A percentile compares a stretch with the other conserved stretches of the same genome.
phyloP scores from a whole-genome alignment of 2,888 invertebrate species.

The Tinea pellionella region DNA sequence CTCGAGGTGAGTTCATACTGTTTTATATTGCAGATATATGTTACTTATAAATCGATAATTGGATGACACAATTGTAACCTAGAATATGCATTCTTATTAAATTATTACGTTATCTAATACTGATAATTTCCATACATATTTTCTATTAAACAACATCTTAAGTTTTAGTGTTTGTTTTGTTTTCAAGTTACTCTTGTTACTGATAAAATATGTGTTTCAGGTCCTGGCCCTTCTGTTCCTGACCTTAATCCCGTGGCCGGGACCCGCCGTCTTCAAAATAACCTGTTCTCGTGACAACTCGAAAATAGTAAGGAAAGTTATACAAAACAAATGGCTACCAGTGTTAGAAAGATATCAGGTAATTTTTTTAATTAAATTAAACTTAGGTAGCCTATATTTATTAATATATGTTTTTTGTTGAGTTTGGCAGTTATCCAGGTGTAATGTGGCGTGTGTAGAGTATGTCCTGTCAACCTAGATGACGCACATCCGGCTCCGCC shows the following conservation, averaged over 20 bases:
- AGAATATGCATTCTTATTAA: conserved; percentile 22
- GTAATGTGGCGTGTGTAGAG: no score
- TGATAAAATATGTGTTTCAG: conserved; percentile 49
- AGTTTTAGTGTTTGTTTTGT: no score
- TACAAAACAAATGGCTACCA: conserved; percentile 92
- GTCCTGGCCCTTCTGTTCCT: conserved; percentile 84
- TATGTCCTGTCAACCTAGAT: no score
- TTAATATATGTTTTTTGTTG: no score
- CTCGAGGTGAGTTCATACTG: conserved; percentile 77
- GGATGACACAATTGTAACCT: conserved; percentile 53
- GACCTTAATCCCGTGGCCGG: conserved; percentile 89
- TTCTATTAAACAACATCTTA: no score
- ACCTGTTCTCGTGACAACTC: conserved; percentile 91
- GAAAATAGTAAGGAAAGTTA: conserved; percentile 86
- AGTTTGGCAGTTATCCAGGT: no score
- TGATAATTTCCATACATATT: no score
- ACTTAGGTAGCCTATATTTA: no score
- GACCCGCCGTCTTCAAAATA: conserved; percentile 86
- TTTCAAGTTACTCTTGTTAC: no score
- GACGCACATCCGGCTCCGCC: no score
- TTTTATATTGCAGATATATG: conserved; percentile 21
- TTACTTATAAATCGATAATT: conserved; percentile 47
- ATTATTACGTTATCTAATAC: neutral
- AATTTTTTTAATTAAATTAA: conserved; percentile 18
- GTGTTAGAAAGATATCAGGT: conserved; percentile 87